phyloP scores from a whole-genome alignment of 2,888 invertebrate species.

The Tridacna crocea region DNA sequence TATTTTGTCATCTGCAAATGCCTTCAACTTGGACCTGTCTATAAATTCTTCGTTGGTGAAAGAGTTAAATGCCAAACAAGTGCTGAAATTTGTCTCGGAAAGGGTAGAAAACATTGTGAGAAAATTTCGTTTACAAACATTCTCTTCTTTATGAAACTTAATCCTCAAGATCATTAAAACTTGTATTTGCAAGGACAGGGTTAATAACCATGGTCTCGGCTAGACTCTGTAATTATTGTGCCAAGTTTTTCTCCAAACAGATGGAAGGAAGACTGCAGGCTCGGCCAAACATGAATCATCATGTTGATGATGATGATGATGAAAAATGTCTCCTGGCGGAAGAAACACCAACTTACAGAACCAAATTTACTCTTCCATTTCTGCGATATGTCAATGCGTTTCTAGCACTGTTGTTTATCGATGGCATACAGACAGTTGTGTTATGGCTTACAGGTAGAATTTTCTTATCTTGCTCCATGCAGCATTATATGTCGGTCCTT shows the following conservation, averaged over 20 bases:
- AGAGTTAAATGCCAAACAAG: too few relatives aligned
- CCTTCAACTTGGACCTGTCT: too few relatives aligned
- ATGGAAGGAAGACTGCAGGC: slow-evolving; percentile 11
- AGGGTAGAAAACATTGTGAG: not conserved
- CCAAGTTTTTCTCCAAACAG: not conserved
- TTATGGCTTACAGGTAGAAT: slow-evolving; percentile 78
- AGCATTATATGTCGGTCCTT: not conserved
- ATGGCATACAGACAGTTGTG: slow-evolving; percentile 70
- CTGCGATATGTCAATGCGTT: slow-evolving; percentile 73
- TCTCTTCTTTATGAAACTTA: not conserved
- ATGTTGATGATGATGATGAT: slow-evolving; percentile 1
- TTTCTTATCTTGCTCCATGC: not conserved
- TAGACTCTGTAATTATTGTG: not conserved
- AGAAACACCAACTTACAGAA: slow-evolving; percentile 11
- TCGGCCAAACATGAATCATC: not conserved
- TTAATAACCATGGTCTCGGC: not conserved
- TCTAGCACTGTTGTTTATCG: slow-evolving; percentile 68
- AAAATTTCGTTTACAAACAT: not conserved
- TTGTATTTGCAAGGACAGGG: not conserved
- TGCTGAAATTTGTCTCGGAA: too few relatives aligned
- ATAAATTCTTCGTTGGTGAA: too few relatives aligned
- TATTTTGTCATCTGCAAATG: too few relatives aligned
- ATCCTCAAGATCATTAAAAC: not conserved
- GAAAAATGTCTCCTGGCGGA: not conserved
- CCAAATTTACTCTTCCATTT: slow-evolving; percentile 71